Evolutionary conservation across 30 jellyfish, hydroid and myxozoan species (phyloP), one percentile per base, ranked within the genome.

Genomic region (Morbakka virulenta): DNA sequence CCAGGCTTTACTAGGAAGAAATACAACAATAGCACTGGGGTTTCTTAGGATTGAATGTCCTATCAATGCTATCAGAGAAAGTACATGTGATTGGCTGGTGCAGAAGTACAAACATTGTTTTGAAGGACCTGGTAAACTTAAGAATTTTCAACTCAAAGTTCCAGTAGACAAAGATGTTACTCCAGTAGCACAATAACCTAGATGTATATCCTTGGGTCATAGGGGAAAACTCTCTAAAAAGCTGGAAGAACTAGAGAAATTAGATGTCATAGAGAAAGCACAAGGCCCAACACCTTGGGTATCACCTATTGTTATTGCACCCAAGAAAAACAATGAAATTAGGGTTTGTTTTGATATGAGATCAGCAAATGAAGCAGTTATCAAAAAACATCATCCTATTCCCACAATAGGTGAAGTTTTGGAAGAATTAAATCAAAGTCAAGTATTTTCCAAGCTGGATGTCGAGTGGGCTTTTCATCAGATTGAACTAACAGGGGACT

Each of bases 221-320:
- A 63, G 81, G 53, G 48, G 73, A 2, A 28, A 77, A 49, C 86
- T n/a, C 29, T 72, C 13, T 57, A 66, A 62, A 81, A 77, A 77
- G 65, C 32, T 77, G 22, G 81, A 77, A 35, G 89, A 77, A 65
- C 73, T 77, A 6, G 89, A 80, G 85, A 68, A 47, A 77, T 76
- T 80, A 23, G 91, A 68, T 52, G 61, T 64, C 33, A 80, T 80
- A 32, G 91, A 80, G 76, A 68, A 80, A 32, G 71, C 84, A 36
- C 53, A 80, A 67, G 86, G 91, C 17, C 84, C 84, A 27, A 80
- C 86, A 2, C 86, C 86, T n/a, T 80, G 84, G 84, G 32, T 68
- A 35, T 80, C 91, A 67, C 91, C 77, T 29, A 53, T 80, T 65
- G 80, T 67, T 41, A 77, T 32, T 32, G 52, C 28, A 14, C 85